Base-by-base conservation (phyloP, 2,113 vertebrate genomes). In the Perca fluviatilis region DNA sequence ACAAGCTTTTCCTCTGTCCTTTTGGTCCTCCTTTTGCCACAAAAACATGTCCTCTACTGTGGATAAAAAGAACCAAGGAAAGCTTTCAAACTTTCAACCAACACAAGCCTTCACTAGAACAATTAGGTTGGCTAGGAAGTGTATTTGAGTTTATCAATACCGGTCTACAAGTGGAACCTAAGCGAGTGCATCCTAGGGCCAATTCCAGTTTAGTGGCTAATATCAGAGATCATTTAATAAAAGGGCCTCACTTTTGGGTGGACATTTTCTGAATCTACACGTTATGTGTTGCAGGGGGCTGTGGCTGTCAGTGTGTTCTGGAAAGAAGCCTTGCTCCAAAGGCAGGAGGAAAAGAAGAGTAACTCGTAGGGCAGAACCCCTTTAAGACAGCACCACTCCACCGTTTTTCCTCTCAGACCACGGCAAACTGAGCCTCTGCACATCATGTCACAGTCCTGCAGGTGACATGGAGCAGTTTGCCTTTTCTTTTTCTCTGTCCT, bases 391-490 rank as follows among this genome's bases (percentile, higher is more conserved):
- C 94, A 92, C 90, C 90, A 77, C 86, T 89, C 89, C 79, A 90
- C 87, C 76, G 47, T 79, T 88, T 93, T 77, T 87, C 89, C 89
- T 90, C 82, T 89, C 85, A 82, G 74, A 72, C 62, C 36, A 64
- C 43, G 79, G 87, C 70, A 86, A 87, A 86, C 90, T 79, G 85
- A 89, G 82, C 85, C 66, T 81, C 89, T 90, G 89, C 92, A 82
- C 67, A 33, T 84, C 88, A 85, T 94, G 94, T 88, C 91, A 93
- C 93, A 92, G 94, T 91, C 93, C 94, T 92, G 92, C 94, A 94
- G 86, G 88, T 93, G 91, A 92, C 93, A 93, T 8, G 85, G 84
- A 88, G 91, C 91, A 91, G 86, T 76, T 79, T 87, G 77, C 80
- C 82, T 84, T 79, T 84, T 90, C 77, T 74, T 71, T 81, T 21